A percentile compares a stretch with the other conserved stretches of the same genome.
Conservation (phyloP, 2,113 vertebrate genomes). For the Nyctibius bracteatus region DNA sequence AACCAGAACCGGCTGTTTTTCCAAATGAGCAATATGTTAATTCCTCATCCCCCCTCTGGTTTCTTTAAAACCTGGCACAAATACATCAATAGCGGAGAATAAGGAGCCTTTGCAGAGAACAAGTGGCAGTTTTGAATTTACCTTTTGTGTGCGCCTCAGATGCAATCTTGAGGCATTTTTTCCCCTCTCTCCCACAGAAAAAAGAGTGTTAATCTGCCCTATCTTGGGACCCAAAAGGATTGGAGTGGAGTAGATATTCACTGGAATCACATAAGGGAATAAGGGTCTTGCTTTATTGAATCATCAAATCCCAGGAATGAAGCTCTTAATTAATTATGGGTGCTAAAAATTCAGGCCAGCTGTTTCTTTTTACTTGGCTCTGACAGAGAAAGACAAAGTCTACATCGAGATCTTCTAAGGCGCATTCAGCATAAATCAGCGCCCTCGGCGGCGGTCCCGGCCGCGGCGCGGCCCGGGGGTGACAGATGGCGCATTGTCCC, state of each 20-base stretch:
- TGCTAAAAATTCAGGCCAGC: slow-evolving; percentile 83
- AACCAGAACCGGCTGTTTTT: slow-evolving; percentile 66
- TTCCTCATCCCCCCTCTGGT: slow-evolving; percentile 59
- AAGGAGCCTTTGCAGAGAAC: slow-evolving; percentile 44
- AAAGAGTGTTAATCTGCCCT: slow-evolving; percentile 65
- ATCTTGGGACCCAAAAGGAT: slow-evolving; percentile 64
- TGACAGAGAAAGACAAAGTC: slow-evolving; percentile 65
- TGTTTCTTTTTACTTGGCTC: slow-evolving; percentile 72
- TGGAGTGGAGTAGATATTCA: slow-evolving; percentile 71
- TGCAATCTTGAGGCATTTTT: slow-evolving; percentile 69
- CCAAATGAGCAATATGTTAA: slow-evolving; percentile 72
- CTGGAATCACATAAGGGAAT: slow-evolving; percentile 71
- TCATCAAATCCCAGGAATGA: slow-evolving; percentile 80
- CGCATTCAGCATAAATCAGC: slow-evolving; percentile 55
- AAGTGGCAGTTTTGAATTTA: slow-evolving; percentile 67
- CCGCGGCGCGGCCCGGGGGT: slow-evolving; percentile 56
- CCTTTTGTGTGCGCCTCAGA: slow-evolving; percentile 56
- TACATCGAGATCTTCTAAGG: slow-evolving; percentile 55
- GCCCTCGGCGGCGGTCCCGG: slow-evolving; percentile 51
- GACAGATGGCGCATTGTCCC: slow-evolving; percentile 63
- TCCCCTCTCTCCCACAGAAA: slow-evolving; percentile 54
- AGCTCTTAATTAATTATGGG: slow-evolving; percentile 85
- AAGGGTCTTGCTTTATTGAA: slow-evolving; percentile 80
- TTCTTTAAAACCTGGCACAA: slow-evolving; percentile 66
- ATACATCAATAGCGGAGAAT: slow-evolving; percentile 52